Percentiles rank a stretch among this genome's conserved stretches.
These are phyloP conservation scores for Pterocles burchelli DNA, from an alignment of 2,113 vertebrate genomes.

Conservation along the genomic window DNA sequence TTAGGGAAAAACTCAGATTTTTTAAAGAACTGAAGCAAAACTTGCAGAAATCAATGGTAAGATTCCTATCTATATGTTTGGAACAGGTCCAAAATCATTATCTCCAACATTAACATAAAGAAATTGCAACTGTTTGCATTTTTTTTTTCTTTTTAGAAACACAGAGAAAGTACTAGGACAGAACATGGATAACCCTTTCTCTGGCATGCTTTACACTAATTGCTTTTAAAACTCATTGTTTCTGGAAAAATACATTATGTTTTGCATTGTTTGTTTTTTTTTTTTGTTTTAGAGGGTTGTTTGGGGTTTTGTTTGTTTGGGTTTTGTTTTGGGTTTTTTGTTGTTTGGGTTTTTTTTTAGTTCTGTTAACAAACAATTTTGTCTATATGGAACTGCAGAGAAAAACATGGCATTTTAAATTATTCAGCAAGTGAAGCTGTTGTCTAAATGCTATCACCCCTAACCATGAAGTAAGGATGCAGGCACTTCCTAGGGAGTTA, in stretches of 20 bases:
- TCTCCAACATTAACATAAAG: not conserved
- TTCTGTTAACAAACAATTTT: not conserved
- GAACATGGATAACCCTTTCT: not conserved
- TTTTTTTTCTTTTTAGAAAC: not conserved
- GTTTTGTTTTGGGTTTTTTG: not conserved
- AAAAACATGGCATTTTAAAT: not conserved
- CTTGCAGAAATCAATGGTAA: slow-evolving; percentile 2
- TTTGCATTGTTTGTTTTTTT: not conserved
- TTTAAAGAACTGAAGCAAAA: not conserved
- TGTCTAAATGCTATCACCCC: not conserved
- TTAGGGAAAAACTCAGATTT: not conserved
- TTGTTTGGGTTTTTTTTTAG: not conserved
- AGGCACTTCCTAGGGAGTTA: not conserved
- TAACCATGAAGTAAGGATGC: not conserved
- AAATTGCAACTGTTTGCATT: slow-evolving; percentile 3
- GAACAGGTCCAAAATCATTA: not conserved
- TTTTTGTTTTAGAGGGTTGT: not conserved
- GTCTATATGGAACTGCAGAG: not conserved
- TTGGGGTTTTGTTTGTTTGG: not conserved
- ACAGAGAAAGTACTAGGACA: not conserved
- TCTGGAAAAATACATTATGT: not conserved
- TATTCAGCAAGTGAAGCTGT: not conserved
- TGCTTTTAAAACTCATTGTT: not conserved
- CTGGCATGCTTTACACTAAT: not conserved
- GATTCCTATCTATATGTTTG: slow-evolving; percentile 6